phyloP scores from a whole-genome alignment of 2,797 vertebrate genomes.

The Coreius guichenoti region DNA sequence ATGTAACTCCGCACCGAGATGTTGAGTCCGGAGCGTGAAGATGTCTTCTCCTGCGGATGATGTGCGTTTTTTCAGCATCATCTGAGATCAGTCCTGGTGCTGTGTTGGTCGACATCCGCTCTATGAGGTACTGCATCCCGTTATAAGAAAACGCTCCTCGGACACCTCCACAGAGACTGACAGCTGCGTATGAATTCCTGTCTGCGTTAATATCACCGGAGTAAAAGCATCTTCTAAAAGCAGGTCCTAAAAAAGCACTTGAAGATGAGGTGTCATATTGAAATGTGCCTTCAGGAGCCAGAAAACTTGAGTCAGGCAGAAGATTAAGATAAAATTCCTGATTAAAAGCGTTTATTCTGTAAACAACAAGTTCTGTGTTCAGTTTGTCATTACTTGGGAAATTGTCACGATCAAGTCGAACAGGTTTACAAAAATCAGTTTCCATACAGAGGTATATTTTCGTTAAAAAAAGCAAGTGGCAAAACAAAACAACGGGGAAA shows the following conservation, averaged over 20 bases:
- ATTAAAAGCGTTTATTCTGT: slow-evolving; percentile 89
- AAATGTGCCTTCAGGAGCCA: slow-evolving; percentile 82
- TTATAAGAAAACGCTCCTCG: slow-evolving; percentile 89
- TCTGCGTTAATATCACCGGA: slow-evolving; percentile 92
- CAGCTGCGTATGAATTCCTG: slow-evolving; percentile 85
- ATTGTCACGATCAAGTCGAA: slow-evolving; percentile 80
- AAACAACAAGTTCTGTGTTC: slow-evolving; percentile 73
- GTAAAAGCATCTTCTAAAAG: slow-evolving; percentile 88
- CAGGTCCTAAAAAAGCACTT: slow-evolving; percentile 51
- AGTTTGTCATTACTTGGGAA: slow-evolving; percentile 65
- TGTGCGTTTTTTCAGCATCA: slow-evolving; percentile 78
- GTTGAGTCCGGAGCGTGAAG: slow-evolving; percentile 73
- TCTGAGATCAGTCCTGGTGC: slow-evolving; percentile 58
- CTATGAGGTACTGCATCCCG: slow-evolving; percentile 90
- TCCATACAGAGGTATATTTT: slow-evolving; percentile 71
- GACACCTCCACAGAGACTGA: slow-evolving; percentile 91
- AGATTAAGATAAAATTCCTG: slow-evolving; percentile 90
- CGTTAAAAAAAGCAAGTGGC: slow-evolving; percentile 63
- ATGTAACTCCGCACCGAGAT: slow-evolving; percentile 89
- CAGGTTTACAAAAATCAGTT: slow-evolving; percentile 85
- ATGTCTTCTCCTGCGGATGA: slow-evolving; percentile 81
- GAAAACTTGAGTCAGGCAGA: slow-evolving; percentile 86
- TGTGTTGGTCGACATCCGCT: slow-evolving; percentile 78
- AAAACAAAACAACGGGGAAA: slow-evolving; percentile 54
- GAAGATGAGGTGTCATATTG: slow-evolving; percentile 75